Evolutionary conservation across 2,113 vertebrate species (phyloP).

Genomic region (Poeciliopsis prolifica): DNA sequence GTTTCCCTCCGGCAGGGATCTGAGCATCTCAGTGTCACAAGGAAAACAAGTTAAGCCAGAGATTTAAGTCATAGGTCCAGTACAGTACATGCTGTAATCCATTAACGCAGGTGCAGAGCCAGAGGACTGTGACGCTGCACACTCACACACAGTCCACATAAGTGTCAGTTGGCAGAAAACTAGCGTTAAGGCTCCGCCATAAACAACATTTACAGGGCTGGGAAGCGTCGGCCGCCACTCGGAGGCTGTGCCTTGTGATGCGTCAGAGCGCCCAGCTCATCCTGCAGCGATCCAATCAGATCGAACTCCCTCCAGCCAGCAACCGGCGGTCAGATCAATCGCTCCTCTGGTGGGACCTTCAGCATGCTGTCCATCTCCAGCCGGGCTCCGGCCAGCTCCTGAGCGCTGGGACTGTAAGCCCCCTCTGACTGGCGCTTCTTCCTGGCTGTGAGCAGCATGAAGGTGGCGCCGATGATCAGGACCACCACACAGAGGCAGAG

Average conservation of each 20-base stretch:
- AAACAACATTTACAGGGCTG: neutral
- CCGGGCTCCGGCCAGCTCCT: slow-evolving; percentile 94
- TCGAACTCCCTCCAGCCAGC: neutral
- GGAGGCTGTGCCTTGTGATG: neutral
- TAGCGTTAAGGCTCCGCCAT: neutral
- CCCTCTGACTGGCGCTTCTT: slow-evolving; percentile 95
- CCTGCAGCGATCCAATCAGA: slow-evolving; percentile 2
- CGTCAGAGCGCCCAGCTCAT: neutral
- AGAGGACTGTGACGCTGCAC: neutral
- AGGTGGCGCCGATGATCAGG: slow-evolving; percentile 82
- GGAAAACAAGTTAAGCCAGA: neutral
- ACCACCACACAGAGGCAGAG: slow-evolving; percentile 87
- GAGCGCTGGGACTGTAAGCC: slow-evolving; percentile 92
- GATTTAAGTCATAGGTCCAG: neutral
- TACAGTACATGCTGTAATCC: neutral
- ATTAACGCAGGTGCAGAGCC: neutral
- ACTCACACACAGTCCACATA: neutral
- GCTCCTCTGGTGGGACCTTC: slow-evolving; percentile 94
- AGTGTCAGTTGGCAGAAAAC: neutral
- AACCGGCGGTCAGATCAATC: slow-evolving; percentile 81
- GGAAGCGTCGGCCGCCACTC: neutral
- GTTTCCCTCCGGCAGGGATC: too few species aligned
- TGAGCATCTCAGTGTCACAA: too few species aligned
- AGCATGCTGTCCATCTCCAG: slow-evolving; percentile 97
- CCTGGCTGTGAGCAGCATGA: slow-evolving; percentile 88